Conservation (phyloP, 2,888 invertebrate genomes). For the Griposia aprilina region DNA sequence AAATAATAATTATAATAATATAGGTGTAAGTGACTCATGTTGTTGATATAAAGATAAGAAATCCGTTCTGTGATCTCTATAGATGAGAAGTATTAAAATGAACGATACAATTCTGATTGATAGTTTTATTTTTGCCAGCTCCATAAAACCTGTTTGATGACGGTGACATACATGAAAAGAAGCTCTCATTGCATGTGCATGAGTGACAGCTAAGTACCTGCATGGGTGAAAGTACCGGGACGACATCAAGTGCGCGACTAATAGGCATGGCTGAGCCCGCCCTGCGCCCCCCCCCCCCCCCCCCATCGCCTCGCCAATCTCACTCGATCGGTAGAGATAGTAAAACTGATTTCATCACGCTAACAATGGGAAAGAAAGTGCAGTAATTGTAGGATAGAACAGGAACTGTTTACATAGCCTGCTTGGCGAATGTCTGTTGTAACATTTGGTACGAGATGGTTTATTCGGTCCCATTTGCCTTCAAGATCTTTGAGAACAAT, state of each 20-base stretch:
- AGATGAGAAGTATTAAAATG: conserved; percentile 66
- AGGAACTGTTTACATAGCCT: conserved; percentile 77
- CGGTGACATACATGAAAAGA: conserved; percentile 70
- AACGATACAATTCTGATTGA: conserved; percentile 55
- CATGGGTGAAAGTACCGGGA: conserved; percentile 86
- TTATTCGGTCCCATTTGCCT: background rate
- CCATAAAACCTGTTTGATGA: conserved; percentile 52
- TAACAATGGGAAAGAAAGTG: conserved; percentile 89
- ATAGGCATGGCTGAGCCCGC: conserved; percentile 70
- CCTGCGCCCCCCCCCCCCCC: conserved; percentile 50
- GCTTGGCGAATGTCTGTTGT: conserved; percentile 28
- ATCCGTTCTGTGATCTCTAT: conserved; percentile 68
- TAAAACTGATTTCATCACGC: conserved; percentile 86
- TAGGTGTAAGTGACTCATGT: conserved; percentile 54
- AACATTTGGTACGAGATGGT: conserved; percentile 1
- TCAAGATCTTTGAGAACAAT: background rate
- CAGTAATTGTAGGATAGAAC: conserved; percentile 88
- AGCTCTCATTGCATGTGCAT: conserved; percentile 80
- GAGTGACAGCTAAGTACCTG: conserved; percentile 80
- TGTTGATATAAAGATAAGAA: conserved; percentile 54
- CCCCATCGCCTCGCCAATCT: conserved; percentile 80
- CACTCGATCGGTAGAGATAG: conserved; percentile 87
- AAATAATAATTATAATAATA: conserved; percentile 44
- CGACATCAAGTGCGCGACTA: conserved; percentile 84
- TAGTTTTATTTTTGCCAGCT: conserved; percentile 66